Conservation (phyloP, 2,113 vertebrate genomes). For the Todiramphus saurophagus region DNA sequence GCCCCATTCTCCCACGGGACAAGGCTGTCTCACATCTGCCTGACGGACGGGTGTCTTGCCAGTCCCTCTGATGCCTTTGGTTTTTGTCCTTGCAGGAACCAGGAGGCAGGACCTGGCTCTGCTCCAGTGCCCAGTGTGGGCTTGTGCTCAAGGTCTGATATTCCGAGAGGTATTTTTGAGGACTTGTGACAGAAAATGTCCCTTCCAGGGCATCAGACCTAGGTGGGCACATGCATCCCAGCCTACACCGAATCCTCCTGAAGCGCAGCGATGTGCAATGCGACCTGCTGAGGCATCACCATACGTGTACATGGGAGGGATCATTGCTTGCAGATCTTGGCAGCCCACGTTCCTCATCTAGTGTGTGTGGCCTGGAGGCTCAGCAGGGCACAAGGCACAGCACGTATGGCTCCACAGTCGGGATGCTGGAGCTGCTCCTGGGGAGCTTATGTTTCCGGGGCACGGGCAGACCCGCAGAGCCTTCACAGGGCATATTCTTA, state of each 20-base stretch:
- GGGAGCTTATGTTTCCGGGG: background rate
- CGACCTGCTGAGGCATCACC: background rate
- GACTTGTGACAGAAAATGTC: background rate
- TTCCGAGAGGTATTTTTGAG: background rate
- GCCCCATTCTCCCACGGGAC: rapidly evolving
- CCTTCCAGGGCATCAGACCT: background rate
- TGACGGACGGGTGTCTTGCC: background rate
- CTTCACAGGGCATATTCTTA: background rate
- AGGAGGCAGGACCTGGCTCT: background rate
- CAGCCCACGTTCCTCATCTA: background rate
- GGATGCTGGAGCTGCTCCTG: background rate
- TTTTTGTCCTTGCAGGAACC: background rate
- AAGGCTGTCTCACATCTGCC: background rate
- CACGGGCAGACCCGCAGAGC: background rate
- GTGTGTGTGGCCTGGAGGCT: background rate
- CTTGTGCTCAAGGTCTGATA: background rate
- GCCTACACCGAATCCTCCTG: background rate
- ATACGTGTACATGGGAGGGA: background rate
- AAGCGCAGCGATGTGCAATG: background rate
- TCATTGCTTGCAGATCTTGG: background rate
- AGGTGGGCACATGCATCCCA: background rate
- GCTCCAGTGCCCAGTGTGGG: background rate
- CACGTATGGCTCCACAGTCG: background rate
- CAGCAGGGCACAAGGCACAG: background rate
- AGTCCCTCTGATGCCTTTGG: background rate